Evolutionary conservation across 2,797 vertebrate genomes (phyloP).

Genomic region (Nyctibius grandis): DNA sequence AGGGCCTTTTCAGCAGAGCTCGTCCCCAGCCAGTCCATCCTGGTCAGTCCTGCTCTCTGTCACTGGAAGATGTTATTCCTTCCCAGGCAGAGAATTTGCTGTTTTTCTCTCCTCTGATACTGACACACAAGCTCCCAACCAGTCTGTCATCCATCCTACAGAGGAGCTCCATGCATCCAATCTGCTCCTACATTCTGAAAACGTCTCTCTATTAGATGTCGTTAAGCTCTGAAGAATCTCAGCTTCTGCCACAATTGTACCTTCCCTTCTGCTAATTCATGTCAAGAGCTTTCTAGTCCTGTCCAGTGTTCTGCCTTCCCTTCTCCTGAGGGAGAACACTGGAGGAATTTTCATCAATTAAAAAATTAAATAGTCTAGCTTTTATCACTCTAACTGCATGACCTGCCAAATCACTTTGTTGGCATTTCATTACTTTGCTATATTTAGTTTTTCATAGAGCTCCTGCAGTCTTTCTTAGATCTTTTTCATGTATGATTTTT

Average conservation of each 20-base stretch:
- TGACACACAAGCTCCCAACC: not conserved
- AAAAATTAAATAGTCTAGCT: not conserved
- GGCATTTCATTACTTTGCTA: not conserved
- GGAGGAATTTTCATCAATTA: not conserved
- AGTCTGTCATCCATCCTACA: not conserved
- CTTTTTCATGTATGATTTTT: not conserved
- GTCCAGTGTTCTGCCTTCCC: not conserved
- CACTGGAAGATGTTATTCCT: not conserved
- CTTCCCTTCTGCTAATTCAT: not conserved
- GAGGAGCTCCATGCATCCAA: not conserved
- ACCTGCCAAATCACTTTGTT: not conserved
- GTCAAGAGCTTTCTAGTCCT: not conserved
- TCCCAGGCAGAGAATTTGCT: not conserved
- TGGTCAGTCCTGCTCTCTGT: not conserved
- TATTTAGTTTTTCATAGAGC: not conserved
- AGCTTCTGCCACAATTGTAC: not conserved
- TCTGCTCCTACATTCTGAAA: not conserved
- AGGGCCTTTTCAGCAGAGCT: not conserved
- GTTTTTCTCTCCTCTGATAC: not conserved
- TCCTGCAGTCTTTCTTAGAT: not conserved
- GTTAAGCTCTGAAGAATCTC: not conserved
- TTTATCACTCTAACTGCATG: not conserved
- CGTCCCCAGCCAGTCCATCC: not conserved
- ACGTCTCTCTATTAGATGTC: not conserved
- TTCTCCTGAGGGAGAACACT: not conserved